A percentile compares a stretch with the other conserved stretches of the same genome.
These are phyloP conservation scores for Bos taurus DNA, from an alignment of 2,113 vertebrate genomes.

Conservation along the genomic window DNA sequence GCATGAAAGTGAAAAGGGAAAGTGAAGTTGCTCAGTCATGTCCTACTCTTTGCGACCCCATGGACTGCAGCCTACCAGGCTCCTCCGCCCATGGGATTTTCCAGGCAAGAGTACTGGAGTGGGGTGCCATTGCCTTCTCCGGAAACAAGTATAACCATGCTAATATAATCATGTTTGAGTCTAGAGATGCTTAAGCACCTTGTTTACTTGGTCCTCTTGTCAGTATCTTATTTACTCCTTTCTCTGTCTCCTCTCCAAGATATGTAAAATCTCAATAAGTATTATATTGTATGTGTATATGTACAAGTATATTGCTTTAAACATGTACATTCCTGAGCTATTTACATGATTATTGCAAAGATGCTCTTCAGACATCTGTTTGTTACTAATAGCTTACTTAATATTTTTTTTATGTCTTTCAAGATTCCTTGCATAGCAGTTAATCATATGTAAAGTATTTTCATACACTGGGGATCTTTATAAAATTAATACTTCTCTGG, in stretches of 20 bases:
- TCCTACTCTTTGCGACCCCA: rapidly evolving
- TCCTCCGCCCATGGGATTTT: no score
- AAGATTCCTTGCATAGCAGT: background rate
- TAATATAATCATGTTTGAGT: background rate
- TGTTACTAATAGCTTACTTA: background rate
- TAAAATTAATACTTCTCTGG: background rate
- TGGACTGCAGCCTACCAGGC: no score
- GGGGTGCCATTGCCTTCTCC: no score
- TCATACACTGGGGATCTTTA: background rate
- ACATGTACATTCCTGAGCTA: background rate
- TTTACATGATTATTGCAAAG: background rate
- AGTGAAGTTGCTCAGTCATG: no score
- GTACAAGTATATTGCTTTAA: background rate
- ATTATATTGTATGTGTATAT: background rate
- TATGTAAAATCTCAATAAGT: background rate
- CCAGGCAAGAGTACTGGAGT: no score
- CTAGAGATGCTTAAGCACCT: background rate
- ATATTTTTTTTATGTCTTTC: background rate
- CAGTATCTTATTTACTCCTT: background rate
- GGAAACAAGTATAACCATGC: background rate
- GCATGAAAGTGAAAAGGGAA: no score
- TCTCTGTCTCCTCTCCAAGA: background rate
- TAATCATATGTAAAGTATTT: background rate
- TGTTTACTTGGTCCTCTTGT: background rate
- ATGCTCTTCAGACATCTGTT: background rate